These are phyloP conservation scores for Caenorhabditis wallacei DNA, from an alignment of 2,888 invertebrate genomes.

Conservation along the genomic window DNA sequence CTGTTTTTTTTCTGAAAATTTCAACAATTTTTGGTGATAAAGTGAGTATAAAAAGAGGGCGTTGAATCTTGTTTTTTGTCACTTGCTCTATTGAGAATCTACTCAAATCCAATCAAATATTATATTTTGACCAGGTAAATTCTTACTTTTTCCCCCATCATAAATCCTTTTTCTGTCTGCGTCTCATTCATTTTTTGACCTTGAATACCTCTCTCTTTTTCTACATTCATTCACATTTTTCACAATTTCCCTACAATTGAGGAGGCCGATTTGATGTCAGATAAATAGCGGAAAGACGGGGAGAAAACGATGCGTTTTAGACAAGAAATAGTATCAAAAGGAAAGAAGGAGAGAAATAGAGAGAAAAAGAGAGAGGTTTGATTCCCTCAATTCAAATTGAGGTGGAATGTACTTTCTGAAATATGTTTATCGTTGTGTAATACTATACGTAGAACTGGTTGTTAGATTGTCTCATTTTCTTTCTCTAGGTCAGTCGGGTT, in stretches of 20 bases:
- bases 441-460: not conserved
- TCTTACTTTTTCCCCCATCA: not conserved
- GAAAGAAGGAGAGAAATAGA: not conserved
- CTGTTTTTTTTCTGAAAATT: too few species aligned
- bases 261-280: slow-evolving; percentile 28
- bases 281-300: slow-evolving; percentile 32
- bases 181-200: not conserved
- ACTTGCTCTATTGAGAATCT: too few species aligned
- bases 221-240: not conserved
- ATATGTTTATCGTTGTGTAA: not conserved
- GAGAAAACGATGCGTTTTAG: slow-evolving; percentile 14
- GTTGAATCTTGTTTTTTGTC: too few species aligned
- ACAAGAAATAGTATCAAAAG: slow-evolving; percentile 7
- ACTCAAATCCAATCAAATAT: too few species aligned
- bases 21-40: not conserved
- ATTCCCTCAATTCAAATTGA: slow-evolving; percentile 4
- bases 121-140: too few species aligned
- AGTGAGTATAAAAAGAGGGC: not conserved
- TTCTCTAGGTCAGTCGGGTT: too few species aligned
- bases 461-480: too few species aligned
- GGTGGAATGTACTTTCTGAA: slow-evolving; percentile 1
- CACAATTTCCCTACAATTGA: too few species aligned
- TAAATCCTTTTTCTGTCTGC: not conserved
- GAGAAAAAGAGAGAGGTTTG: not conserved
- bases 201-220: slow-evolving; percentile 7